Percentiles rank a stretch among this genome's conserved stretches.
Evolutionary conservation across 1,140 invertebrate species (phyloP).

Genomic region (Musca domestica): DNA sequence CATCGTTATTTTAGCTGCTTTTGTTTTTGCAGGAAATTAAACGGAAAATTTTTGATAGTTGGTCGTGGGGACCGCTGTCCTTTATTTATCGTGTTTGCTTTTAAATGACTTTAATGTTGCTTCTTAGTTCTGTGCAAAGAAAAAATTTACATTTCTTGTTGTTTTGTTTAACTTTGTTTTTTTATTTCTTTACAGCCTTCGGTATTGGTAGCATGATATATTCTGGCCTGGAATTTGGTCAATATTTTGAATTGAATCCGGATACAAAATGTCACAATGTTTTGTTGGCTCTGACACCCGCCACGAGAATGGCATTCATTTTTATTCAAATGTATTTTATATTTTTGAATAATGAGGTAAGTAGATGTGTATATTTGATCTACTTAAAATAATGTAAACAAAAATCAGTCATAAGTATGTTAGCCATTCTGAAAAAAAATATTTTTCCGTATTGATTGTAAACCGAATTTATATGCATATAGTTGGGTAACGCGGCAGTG

Average conservation of each 20-base stretch:
- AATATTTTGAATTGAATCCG: slow-evolving; percentile 85
- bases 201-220: slow-evolving; percentile 95
- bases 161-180: not conserved
- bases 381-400: too few relatives aligned
- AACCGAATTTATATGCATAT: too few relatives aligned
- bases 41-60: too few relatives aligned
- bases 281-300: slow-evolving; percentile 80
- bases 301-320: slow-evolving; percentile 87
- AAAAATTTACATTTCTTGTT: not conserved
- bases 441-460: not conserved
- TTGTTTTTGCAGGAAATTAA: too few relatives aligned
- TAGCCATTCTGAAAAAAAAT: too few relatives aligned
- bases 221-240: slow-evolving; percentile 88
- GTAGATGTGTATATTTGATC: too few relatives aligned
- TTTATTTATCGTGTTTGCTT: not conserved
- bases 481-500: too few relatives aligned
- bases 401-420: too few relatives aligned
- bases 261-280: slow-evolving; percentile 85
- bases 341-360: slow-evolving; percentile 87
- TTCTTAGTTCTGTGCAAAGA: not conserved
- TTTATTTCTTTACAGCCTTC: slow-evolving; percentile 66
- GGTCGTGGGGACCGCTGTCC: too few relatives aligned
- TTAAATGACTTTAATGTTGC: slow-evolving; percentile 6
- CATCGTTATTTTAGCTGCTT: too few relatives aligned
- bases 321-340: slow-evolving; percentile 97